These are phyloP conservation scores for Caradrina clavipalpis DNA, from an alignment of 2,888 invertebrate genomes.

Conservation along the genomic window DNA sequence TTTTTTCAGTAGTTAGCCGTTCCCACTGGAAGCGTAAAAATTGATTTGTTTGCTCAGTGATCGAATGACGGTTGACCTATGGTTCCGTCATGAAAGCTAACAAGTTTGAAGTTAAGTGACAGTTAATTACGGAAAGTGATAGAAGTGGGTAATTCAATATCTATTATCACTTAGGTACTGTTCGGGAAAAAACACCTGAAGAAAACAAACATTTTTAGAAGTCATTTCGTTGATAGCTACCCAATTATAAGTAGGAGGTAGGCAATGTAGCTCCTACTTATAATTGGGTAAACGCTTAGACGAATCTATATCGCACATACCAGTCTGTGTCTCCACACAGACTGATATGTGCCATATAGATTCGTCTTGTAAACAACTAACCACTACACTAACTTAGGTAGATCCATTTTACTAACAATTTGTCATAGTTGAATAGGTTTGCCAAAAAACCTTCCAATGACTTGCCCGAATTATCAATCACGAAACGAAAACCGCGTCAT, in stretches of 20 bases:
- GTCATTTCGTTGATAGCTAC: no score
- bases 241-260: no score
- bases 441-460: slow-evolving; percentile 38
- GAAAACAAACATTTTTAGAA: no score
- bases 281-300: no score
- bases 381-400: not conserved
- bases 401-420: slow-evolving; percentile 2
- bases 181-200: slow-evolving; percentile 1
- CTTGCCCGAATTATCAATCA: slow-evolving; percentile 32
- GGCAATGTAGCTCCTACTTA: no score
- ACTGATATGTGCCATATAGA: not conserved
- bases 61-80: slow-evolving; percentile 26
- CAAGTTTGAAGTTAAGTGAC: slow-evolving; percentile 4
- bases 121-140: slow-evolving; percentile 31
- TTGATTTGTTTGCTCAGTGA: slow-evolving; percentile 33
- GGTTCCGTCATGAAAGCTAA: slow-evolving; percentile 18
- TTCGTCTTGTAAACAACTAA: slow-evolving; percentile 5
- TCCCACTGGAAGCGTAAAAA: slow-evolving; percentile 5
- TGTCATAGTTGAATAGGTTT: slow-evolving; percentile 29
- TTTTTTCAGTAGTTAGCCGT: not conserved
- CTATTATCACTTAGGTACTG: not conserved
- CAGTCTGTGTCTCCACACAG: no score
- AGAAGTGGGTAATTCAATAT: slow-evolving; percentile 22
- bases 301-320: no score
- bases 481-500: slow-evolving; percentile 18